Base-by-base conservation (phyloP, 2,113 vertebrate species). In the Budorcas taxicolor region DNA sequence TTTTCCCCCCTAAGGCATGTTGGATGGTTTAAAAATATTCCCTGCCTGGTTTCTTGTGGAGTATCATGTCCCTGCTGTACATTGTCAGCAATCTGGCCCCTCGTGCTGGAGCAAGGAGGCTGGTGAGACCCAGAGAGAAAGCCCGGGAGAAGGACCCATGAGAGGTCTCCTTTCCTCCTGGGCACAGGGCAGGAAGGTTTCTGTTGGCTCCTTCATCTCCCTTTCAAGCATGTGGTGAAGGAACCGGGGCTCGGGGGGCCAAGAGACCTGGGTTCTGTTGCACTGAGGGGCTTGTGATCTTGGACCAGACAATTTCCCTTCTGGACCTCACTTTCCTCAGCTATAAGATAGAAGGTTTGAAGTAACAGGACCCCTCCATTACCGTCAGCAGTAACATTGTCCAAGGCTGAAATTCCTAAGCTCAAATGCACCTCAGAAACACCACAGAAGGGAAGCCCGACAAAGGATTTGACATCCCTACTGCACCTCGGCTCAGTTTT, bases 1-100 rank as follows among this genome's bases (percentile, higher is more conserved):
- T n/a, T 36, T 71, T 10, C 5, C 74, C 84, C 53, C 67, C 64
- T 8, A 12, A 97, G 98, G 91, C 0, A 4, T 2, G 1, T 45
- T 74, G 95, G 93, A 86, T 15, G 60, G 95, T 97, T 98, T 97
- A 97, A 96, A 98, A 98, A 98, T 97, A 96, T 25, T 25, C 88
- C 76, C n/a, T 29, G 60, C 90, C 97, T 87, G 94, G 92, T 98
- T 96, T 95, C 87, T 98, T 96, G 90, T 67, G 4, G 91, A 50
- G 74, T n/a, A 0, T 55, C 78, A 78, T 27, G n/a, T 97, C 93
- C 95, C 95, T 19, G 53, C 91, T 62, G 83, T 31, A 71, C 36
- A 10, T 43, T n/a, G 87, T 50, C 96, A 91, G 78, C 97, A 15
- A 62, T 23, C 11, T 29, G 94, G 87, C 91, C 96, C 60, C 84